These are phyloP conservation scores for Macrocentrus cingulum DNA, from an alignment of 1,140 invertebrate genomes.

Conservation along the genomic window DNA sequence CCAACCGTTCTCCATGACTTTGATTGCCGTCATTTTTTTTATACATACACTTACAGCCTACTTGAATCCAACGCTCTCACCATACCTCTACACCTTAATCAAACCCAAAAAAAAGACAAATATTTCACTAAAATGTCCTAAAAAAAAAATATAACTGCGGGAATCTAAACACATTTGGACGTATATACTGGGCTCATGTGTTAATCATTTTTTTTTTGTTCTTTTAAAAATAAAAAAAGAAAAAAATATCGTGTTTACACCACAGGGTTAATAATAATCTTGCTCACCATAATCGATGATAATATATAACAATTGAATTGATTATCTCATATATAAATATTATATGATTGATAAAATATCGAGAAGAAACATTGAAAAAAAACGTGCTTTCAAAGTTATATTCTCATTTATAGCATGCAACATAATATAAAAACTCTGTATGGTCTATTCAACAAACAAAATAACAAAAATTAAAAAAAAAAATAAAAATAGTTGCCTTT, in stretches of 20 bases:
- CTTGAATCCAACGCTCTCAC: not conserved
- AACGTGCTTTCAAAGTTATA: conserved; percentile 14
- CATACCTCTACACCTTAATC: not conserved
- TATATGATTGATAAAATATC: conserved; percentile 10
- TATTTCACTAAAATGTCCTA: not conserved
- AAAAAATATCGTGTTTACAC: not conserved
- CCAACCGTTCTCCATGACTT: not conserved
- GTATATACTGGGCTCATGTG: conserved; percentile 17
- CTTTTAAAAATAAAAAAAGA: not conserved
- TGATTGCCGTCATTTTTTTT: not conserved
- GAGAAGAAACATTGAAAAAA: conserved; percentile 5
- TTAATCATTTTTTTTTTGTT: not conserved
- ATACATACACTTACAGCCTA: no score
- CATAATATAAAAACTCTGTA: conserved; percentile 31
- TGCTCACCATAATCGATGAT: not conserved
- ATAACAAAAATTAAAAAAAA: conserved; percentile 14
- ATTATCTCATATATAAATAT: conserved; percentile 4
- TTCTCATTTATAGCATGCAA: conserved; percentile 29
- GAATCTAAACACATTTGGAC: conserved; percentile 12
- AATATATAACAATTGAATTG: not conserved
- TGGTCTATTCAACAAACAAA: conserved; percentile 22
- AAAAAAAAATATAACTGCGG: conserved; percentile 11
- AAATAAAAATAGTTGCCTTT: conserved; percentile 6
- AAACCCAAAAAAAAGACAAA: not conserved
- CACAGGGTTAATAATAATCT: no score